Conservation (phyloP, 1,140 invertebrate species). For the Halotydeus destructor region DNA sequence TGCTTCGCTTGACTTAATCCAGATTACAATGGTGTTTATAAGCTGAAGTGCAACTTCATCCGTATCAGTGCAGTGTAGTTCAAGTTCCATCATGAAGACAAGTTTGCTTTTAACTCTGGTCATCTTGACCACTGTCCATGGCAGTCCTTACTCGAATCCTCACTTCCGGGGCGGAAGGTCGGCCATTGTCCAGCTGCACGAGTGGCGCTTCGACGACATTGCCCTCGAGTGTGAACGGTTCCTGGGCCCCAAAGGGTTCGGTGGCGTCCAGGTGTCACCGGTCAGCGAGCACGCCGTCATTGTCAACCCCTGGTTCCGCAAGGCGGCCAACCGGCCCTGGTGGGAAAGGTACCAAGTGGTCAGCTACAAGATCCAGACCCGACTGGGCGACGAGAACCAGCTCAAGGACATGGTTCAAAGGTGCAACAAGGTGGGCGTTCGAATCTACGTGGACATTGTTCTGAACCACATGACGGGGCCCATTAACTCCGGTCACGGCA, state of each 20-base stretch:
- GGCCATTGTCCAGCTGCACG: conserved; percentile 50
- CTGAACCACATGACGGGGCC: conserved; percentile 73
- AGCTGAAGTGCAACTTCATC: too few relatives aligned
- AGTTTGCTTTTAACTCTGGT: too few relatives aligned
- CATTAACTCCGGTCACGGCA: conserved; percentile 32
- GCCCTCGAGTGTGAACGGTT: conserved; percentile 59
- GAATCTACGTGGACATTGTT: conserved; percentile 63
- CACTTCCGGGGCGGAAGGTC: conserved; percentile 1
- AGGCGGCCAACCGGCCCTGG: conserved; percentile 37
- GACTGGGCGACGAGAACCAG: conserved; percentile 46
- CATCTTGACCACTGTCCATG: too few relatives aligned
- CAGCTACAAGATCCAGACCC: conserved; percentile 50
- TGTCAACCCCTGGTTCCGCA: background rate
- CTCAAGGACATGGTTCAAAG: conserved; percentile 46
- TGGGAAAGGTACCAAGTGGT: conserved; percentile 71
- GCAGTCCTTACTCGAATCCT: background rate
- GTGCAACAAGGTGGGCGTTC: conserved; percentile 46
- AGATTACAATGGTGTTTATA: too few relatives aligned
- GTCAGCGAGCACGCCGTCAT: conserved; percentile 8
- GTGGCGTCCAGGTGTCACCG: conserved; percentile 50
- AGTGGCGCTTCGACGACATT: conserved; percentile 67
- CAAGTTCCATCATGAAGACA: too few relatives aligned
- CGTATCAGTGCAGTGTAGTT: too few relatives aligned
- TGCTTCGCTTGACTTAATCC: too few relatives aligned
- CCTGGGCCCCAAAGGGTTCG: conserved; percentile 48